Base-by-base conservation (phyloP, 2,113 vertebrate genomes). In the Smithornis capensis region DNA sequence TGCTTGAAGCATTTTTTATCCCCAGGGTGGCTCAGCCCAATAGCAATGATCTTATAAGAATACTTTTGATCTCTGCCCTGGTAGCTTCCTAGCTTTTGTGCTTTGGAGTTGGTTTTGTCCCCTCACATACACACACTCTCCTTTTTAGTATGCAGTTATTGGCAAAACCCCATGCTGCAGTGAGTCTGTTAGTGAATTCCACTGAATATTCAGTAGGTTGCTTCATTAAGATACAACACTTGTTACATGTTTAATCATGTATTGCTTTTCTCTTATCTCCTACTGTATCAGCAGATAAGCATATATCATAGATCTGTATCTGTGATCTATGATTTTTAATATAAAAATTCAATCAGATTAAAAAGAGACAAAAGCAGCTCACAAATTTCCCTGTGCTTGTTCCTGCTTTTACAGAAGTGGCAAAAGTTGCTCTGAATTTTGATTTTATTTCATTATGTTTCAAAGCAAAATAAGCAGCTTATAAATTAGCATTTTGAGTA, bases 401-500 rank as follows among this genome's bases (percentile, higher is more conserved):
- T 94, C 67, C 50, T 81, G 28, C n/a, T 78, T 16, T 57, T 73
- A 52, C 25, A 49, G 15, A 92, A 83, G 56, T 37, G 31, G 25
- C 67, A 83, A 69, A 93, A 80, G 84, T 76, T 94, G 62, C 69
- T 92, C 67, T 81, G 91, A 96, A 86, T 93, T 94, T 96, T 95
- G 80, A 45, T 92, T 81, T 57, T 67, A 45, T 87, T 93, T 93
- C 24, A 45, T 94, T 91, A 10, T 70, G 33, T 90, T 97, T 71
- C 62, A 81, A 70, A 79, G 64, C 8, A 14, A 95, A 96, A 95
- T 80, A 97, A 94, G 89, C 91, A 88, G 85, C 92, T 97, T 97
- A 91, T 93, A 94, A 96, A 97, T 97, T 83, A 65, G 47, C 77
- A 95, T 95, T 95, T 94, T 96, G 86, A 96, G 95, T 87, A 97